Percentiles rank a stretch among this genome's conserved stretches.
phyloP scores from a whole-genome alignment of 2,797 vertebrate genomes.

The Channallabes apus region DNA sequence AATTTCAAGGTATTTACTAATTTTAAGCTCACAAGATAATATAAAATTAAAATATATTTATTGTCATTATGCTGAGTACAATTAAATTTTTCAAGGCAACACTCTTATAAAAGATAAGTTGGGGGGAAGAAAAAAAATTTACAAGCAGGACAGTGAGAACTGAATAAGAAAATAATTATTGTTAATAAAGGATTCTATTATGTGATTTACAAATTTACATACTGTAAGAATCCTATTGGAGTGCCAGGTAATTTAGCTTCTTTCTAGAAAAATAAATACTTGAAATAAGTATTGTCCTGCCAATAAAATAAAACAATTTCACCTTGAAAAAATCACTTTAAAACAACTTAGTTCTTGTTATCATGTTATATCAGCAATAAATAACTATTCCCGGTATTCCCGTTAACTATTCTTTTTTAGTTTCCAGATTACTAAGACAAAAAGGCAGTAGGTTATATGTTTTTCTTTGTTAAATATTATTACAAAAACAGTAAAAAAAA shows the following conservation, averaged over 20 bases:
- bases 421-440: neutral
- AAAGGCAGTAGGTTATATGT: neutral
- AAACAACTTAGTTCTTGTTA: neutral
- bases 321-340: neutral
- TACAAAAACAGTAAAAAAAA: neutral
- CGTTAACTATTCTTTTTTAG: neutral
- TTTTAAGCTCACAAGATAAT: neutral
- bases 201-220: no score
- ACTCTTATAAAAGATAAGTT: no score
- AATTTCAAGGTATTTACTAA: neutral
- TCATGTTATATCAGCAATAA: neutral
- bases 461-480: conserved; percentile 2
- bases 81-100: no score
- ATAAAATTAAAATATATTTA: no score
- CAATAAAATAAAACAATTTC: neutral
- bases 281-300: neutral
- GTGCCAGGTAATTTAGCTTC: neutral
- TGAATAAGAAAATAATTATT: no score
- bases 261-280: neutral
- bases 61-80: no score
- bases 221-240: neutral
- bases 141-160: no score
- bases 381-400: neutral
- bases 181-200: no score
- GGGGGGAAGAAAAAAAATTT: no score